Evolutionary conservation across 2,113 vertebrate genomes (phyloP).

Genomic region (mouse (Mus musculus)): GRCm39 chr16:71640501-71641000

Average conservation of each 20-base stretch:
- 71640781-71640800: neutral
- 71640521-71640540: neutral
- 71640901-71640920: neutral
- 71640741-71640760: neutral
- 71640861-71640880: neutral
- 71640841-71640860: neutral
- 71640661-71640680: neutral
- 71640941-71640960: neutral
- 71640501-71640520: neutral
- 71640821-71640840: neutral
- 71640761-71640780: neutral
- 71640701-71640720: accelerated
- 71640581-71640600: neutral
- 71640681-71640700: neutral
- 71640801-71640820: neutral
- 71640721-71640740: neutral
- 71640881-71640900: neutral
- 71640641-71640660: neutral
- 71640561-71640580: neutral
- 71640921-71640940: neutral
- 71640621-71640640: neutral
- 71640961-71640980: neutral
- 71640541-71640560: neutral
- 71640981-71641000: neutral
- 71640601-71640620: neutral